Evolutionary conservation across 2,888 invertebrate species (phyloP), one percentile per base, ranked within the genome.

Genomic region (Pharmacophagus antenor): DNA sequence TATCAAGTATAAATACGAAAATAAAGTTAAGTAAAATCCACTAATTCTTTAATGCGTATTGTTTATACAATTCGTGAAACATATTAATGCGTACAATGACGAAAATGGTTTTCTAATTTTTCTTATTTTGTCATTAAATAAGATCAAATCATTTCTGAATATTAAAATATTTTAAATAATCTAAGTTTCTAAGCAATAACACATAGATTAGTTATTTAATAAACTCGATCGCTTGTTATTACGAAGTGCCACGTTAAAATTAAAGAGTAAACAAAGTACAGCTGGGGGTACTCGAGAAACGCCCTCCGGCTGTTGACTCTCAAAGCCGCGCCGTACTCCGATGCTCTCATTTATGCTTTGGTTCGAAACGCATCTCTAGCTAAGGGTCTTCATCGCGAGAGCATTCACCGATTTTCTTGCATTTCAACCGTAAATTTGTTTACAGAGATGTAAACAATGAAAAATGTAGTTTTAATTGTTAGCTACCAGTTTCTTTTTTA

Each of bases 321-420:
- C 60, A 51, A 22, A 55, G 56, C 46, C 44, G 18, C 23, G 42
- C 12, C 42, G 42, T 23, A 27, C 54, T 23, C 46, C 22, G 21
- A 37, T 56, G 52, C 58, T 50, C 27, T 57, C 50, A 56, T 55
- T 60, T 37, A n/a, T 37, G 17, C 56, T 60, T 56, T 56, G 60
- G 56, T 60, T 51, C 51, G 50, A 47, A 56, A 37, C 44, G 55
- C 54, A 59, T 49, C 59, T 51, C 51, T 7, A n/a, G 47, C 21
- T 51, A 17, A 60, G 60, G 15, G 56, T 50, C 55, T 55, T 59
- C 31, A 54, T 44, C 22, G 31, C 22, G 17, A 31, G 23, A 51
- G 60, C 46, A 55, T 55, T 59, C 55, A 21, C 15, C 46, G 50
- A 55, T 46, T 50, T 22, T 22, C 46, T 42, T 48, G 6, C 25